Conservation (phyloP, 2,797 vertebrate species). For the Cheirogaleus major region DNA sequence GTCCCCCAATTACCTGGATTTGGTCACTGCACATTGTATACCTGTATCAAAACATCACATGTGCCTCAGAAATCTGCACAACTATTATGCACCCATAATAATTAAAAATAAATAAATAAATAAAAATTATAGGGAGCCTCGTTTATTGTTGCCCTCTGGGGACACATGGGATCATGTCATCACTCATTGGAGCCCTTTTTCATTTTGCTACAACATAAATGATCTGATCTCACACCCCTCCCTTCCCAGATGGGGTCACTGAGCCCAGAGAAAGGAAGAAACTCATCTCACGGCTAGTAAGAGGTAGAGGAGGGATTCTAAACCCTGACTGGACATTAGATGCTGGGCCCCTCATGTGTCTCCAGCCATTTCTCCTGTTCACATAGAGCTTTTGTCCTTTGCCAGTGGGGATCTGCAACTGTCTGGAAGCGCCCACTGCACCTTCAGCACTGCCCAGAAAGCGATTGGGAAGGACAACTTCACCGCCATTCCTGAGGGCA, state of each 20-base stretch:
- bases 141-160: neutral
- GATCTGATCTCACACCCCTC: neutral
- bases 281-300: neutral
- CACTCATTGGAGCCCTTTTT: neutral
- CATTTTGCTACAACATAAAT: neutral
- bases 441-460: slow-evolving; percentile 98
- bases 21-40: neutral
- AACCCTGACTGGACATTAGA: neutral
- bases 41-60: neutral
- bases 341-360: fast-evolving
- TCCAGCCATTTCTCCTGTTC: neutral
- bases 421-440: slow-evolving; percentile 96
- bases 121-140: neutral
- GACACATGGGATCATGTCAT: neutral
- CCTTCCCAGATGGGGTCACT: neutral
- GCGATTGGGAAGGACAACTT: slow-evolving; percentile 99
- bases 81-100: neutral
- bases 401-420: slow-evolving; percentile 95
- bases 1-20: neutral
- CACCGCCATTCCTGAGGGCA: slow-evolving; percentile 97
- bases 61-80: neutral
- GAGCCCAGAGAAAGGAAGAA: neutral
- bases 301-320: neutral
- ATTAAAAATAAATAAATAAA: neutral
- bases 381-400: neutral